These are phyloP conservation scores for Siniperca knerii DNA, from an alignment of 2,113 vertebrate species.

Conservation along the genomic window DNA sequence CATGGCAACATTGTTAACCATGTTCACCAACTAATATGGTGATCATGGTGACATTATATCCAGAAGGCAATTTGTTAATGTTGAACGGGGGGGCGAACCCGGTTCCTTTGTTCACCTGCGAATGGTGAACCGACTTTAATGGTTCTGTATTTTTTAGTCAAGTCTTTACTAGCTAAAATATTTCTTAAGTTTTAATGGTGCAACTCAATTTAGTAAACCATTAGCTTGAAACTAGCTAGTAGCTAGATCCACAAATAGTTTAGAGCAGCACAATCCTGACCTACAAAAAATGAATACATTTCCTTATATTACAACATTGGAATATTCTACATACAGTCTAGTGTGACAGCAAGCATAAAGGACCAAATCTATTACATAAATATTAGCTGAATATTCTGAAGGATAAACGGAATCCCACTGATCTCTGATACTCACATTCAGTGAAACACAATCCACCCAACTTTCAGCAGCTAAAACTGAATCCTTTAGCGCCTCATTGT, in stretches of 20 bases:
- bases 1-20: too few relatives aligned
- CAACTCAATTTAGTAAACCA: not conserved
- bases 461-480: conserved; percentile 20
- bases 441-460: conserved; percentile 40
- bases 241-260: not conserved
- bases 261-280: not conserved
- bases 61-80: too few relatives aligned
- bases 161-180: not conserved
- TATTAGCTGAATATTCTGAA: conserved; percentile 32
- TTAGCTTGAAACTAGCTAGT: not conserved
- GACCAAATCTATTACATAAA: not conserved
- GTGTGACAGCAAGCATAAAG: conserved; percentile 5
- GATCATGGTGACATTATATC: too few relatives aligned
- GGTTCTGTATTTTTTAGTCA: too few relatives aligned
- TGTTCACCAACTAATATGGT: too few relatives aligned
- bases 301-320: not conserved
- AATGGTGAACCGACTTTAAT: too few relatives aligned
- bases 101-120: too few relatives aligned
- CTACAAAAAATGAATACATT: not conserved
- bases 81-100: too few relatives aligned
- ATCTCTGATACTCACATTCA: conserved; percentile 19
- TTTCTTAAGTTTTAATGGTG: not conserved
- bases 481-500: conserved; percentile 7
- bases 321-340: not conserved
- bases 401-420: conserved; percentile 38